Evolutionary conservation across 2,888 invertebrate species (phyloP).

Genomic region (Anoplius nigerrimus): DNA sequence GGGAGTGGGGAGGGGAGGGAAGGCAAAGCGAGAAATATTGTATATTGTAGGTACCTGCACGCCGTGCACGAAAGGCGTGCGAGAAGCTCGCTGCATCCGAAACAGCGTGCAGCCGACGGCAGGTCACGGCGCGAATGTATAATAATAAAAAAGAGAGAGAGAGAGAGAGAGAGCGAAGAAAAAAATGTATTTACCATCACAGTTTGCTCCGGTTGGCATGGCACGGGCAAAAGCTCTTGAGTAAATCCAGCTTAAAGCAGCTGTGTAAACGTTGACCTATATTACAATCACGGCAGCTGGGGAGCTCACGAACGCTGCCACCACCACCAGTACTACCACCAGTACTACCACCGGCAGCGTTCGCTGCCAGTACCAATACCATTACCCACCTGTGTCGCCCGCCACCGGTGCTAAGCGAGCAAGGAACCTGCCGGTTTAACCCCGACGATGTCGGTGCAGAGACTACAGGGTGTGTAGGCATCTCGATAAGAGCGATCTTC

Average conservation of each 20-base stretch:
- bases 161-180: conserved; percentile 28
- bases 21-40: not conserved
- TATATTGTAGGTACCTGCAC: not conserved
- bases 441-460: not conserved
- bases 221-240: conserved; percentile 69
- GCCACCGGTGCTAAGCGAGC: not conserved
- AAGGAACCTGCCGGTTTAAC: not conserved
- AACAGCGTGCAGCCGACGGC: not conserved
- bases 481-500: not conserved
- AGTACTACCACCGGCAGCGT: conserved; percentile 40
- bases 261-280: conserved; percentile 74
- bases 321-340: conserved; percentile 41
- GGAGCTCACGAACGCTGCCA: conserved; percentile 33
- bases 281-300: conserved; percentile 67
- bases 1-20: not conserved
- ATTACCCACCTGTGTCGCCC: not conserved
- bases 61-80: conserved; percentile 13
- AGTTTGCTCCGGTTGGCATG: conserved; percentile 69
- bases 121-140: conserved; percentile 10
- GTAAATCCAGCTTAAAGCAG: conserved; percentile 73
- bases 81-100: not conserved
- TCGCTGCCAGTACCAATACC: too few relatives aligned
- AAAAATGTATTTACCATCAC: conserved; percentile 71
- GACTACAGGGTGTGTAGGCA: conserved; percentile 44
- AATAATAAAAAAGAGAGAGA: conserved; percentile 3